Evolutionary conservation across 2,888 invertebrate genomes (phyloP), one percentile per base, ranked within the genome.

Genomic region (Phragmatobia fuliginosa): DNA sequence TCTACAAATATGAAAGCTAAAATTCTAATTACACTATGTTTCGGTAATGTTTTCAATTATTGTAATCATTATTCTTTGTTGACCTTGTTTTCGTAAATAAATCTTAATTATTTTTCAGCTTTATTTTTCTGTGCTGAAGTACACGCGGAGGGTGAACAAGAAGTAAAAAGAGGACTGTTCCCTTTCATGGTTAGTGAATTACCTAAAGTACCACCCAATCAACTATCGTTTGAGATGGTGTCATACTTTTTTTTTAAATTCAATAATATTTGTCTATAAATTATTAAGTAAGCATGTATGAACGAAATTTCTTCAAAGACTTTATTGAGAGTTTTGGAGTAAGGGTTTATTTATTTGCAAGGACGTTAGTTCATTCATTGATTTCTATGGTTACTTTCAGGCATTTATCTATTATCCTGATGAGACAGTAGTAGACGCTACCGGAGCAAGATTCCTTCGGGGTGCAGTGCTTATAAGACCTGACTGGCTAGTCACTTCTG

Each of bases 331-430:
- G 4, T 45, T 8, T 7, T 21, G 8, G 7, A 21, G 7, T 21
- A 45, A 45, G 45, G 21, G 21, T 21, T 21, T 5, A 21, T 41
- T 41, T 41, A 41, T 45, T 21, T 21, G 18, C 18, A 45, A 21
- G 45, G 21, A 2, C 21, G 21, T 21, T 21, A 21, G 7, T 21
- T 21, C 21, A 45, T 49, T 33, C 7, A 49, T 21, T n/a, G 5
- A 49, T 32, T 10, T 62, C 14, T 5, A n/a, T 7, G 45, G n/a
- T 69, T 76, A 45, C 68, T 78, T 78, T 11, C 79, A 95, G 94
- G 94, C 91, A n/a, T 90, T 91, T 71, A 71, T 94, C 62, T 95
- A 91, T 84, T 94, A 93, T 75, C 83, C 90, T 8, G 93, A 94
- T 71, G 88, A 91, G 72, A 80, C 88, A 36, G 83, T 94, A 68